Evolutionary conservation across 2,797 vertebrate genomes (phyloP), one percentile per base, ranked within the genome.

Genomic region (Dryobates pubescens): DNA sequence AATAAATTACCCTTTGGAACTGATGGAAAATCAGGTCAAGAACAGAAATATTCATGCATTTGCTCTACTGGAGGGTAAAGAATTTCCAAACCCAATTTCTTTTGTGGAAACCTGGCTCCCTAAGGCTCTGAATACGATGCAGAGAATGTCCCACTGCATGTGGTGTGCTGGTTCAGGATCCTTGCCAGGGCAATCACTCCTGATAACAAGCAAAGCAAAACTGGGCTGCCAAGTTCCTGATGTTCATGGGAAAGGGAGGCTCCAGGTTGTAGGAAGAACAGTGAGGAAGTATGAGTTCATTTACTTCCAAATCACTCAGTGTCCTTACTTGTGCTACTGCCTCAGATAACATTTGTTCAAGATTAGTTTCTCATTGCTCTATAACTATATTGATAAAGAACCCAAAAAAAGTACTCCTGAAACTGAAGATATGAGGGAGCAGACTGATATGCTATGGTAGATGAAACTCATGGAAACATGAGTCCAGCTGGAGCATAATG

Each of bases 41-140:
- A 94, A 61, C 47, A 91, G 95, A 94, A 93, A 95, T 86, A 91
- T 92, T 93, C 73, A 77, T 83, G 58, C 71, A 58, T 81, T 96
- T 0, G 0, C 51, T 83, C 74, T 96, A 78, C 63, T 95, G 86
- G 86, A 93, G 61, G 43, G 85, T 78, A 85, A 92, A 72, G 86
- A 93, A 88, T 92, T 93, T 96, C 89, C 90, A 96, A 90, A 86
- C 58, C 43, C 80, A 61, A 77, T 79, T 94, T 96, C 91, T 96
- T 95, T 93, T 91, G 86, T 96, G 72, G 86, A 93, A 88, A 95
- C 67, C 91, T 89, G 84, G 77, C 85, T 96, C 93, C 95, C 89
- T 72, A 87, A 90, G 90, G 91, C 75, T 92, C 80, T 88, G 80
- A 95, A 90, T 0, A n/a, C 96, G 73, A 86, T 71, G 45, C 63